These are phyloP conservation scores for Archips crataeganus DNA, from an alignment of 2,888 invertebrate species.

Conservation along the genomic window DNA sequence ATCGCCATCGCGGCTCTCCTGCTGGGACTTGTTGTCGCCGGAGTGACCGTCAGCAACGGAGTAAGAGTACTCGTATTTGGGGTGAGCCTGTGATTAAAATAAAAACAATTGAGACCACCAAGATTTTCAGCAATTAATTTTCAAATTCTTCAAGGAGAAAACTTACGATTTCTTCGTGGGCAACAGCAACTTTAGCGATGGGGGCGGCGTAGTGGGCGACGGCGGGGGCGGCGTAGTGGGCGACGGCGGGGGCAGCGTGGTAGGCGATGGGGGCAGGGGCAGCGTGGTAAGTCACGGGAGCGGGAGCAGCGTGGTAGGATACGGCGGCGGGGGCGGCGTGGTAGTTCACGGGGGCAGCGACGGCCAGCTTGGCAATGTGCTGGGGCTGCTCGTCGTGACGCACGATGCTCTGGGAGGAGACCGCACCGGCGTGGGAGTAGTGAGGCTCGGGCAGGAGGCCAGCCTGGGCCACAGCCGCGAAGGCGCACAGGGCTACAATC, in stretches of 20 bases:
- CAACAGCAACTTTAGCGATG: slow-evolving; percentile 51
- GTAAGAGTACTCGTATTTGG: slow-evolving; percentile 72
- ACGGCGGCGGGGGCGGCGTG: slow-evolving; percentile 55
- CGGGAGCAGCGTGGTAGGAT: slow-evolving; percentile 49
- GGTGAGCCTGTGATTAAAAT: slow-evolving; percentile 60
- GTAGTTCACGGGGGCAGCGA: slow-evolving; percentile 47
- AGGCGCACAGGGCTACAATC: slow-evolving; percentile 57
- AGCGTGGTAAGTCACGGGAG: slow-evolving; percentile 49
- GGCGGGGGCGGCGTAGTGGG: slow-evolving; percentile 48
- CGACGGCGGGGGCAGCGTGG: slow-evolving; percentile 31
- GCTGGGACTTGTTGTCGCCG: slow-evolving; percentile 74
- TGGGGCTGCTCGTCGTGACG: slow-evolving; percentile 66
- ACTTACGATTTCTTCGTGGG: slow-evolving; percentile 58
- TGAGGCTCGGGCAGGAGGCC: slow-evolving; percentile 64
- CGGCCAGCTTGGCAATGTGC: slow-evolving; percentile 28
- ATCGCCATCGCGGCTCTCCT: slow-evolving; percentile 74
- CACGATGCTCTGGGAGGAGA: slow-evolving; percentile 69
- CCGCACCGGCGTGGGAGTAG: slow-evolving; percentile 61
- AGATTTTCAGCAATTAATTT: background rate
- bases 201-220: slow-evolving; percentile 47
- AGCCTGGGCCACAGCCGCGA: slow-evolving; percentile 56
- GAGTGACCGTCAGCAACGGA: slow-evolving; percentile 72
- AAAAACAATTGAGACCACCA: background rate
- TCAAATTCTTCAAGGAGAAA: background rate
- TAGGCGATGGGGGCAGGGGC: slow-evolving; percentile 52